A percentile compares a stretch with the other conserved stretches of the same genome.
phyloP scores from a whole-genome alignment of 2,113 vertebrate species.

The Anguilla japonica region DNA sequence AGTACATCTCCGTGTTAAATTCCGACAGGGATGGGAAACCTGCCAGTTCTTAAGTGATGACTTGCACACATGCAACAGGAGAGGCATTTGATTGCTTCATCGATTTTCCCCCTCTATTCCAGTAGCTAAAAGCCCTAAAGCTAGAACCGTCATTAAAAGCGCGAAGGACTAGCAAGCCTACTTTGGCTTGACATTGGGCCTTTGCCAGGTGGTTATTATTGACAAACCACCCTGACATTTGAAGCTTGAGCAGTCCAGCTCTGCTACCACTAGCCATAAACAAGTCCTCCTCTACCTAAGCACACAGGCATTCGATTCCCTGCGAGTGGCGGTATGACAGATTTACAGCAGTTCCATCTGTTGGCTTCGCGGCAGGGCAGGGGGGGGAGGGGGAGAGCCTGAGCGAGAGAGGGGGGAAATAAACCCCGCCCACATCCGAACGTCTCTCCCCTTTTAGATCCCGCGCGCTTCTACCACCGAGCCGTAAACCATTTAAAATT shows the following conservation, averaged over 20 bases:
- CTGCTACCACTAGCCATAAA: slow-evolving; percentile 25
- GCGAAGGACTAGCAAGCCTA: not conserved
- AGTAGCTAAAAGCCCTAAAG: too few species aligned
- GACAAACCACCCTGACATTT: slow-evolving; percentile 13
- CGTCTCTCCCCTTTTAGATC: slow-evolving; percentile 45
- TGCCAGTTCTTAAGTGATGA: too few species aligned
- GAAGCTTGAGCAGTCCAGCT: not conserved
- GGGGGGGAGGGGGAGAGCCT: not conserved
- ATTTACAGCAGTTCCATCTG: slow-evolving; percentile 61
- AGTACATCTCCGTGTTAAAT: too few species aligned
- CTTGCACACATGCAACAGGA: too few species aligned
- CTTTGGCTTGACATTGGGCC: not conserved
- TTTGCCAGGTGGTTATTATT: not conserved
- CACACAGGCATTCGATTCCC: slow-evolving; percentile 34
- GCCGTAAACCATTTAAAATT: slow-evolving; percentile 14
- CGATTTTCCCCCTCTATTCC: too few species aligned
- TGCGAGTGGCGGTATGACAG: slow-evolving; percentile 47
- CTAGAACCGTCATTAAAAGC: not conserved
- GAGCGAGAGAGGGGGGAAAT: not conserved
- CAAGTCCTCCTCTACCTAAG: slow-evolving; percentile 27
- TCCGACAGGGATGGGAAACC: too few species aligned
- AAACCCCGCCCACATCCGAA: slow-evolving; percentile 24
- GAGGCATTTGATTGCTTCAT: too few species aligned
- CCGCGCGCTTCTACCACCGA: not conserved
- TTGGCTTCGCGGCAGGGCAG: slow-evolving; percentile 26